phyloP scores from a whole-genome alignment of 2,797 vertebrate species.

The Amniataba percoides region DNA sequence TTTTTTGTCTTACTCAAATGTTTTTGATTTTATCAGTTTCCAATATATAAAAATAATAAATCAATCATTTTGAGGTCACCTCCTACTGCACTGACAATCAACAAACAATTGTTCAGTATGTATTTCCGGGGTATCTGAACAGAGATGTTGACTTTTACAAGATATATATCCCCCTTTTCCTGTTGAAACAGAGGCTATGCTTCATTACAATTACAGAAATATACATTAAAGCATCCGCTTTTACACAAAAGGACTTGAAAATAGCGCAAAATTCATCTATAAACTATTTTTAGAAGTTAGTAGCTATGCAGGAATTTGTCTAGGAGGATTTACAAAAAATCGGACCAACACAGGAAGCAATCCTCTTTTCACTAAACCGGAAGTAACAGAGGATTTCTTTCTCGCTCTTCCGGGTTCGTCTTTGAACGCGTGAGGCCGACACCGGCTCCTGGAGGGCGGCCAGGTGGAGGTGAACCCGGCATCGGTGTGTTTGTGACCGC shows the following conservation, averaged over 20 bases:
- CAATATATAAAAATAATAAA: background rate
- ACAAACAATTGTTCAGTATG: background rate
- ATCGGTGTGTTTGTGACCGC: background rate
- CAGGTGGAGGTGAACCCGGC: background rate
- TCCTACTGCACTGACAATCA: too few relatives aligned
- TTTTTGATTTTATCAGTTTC: background rate
- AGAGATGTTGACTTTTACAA: conserved; percentile 1
- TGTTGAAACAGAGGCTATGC: too few relatives aligned
- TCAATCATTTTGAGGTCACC: background rate
- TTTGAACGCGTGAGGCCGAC: background rate
- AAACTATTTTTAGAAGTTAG: rapidly evolving
- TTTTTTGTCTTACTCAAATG: too few relatives aligned
- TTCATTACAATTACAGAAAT: background rate
- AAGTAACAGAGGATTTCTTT: rapidly evolving
- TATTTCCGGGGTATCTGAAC: conserved; percentile 37
- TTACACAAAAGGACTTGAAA: too few relatives aligned
- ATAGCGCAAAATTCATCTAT: rapidly evolving
- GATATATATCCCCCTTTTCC: conserved; percentile 17
- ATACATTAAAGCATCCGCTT: rapidly evolving
- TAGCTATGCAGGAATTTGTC: background rate
- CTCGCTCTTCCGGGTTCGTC: background rate
- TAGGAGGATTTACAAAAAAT: background rate
- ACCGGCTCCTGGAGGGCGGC: conserved; percentile 33
- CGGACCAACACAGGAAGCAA: background rate
- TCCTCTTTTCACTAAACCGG: background rate